Base-by-base conservation (phyloP, 2,113 vertebrate species). In the Clarias macrocephalus region DNA sequence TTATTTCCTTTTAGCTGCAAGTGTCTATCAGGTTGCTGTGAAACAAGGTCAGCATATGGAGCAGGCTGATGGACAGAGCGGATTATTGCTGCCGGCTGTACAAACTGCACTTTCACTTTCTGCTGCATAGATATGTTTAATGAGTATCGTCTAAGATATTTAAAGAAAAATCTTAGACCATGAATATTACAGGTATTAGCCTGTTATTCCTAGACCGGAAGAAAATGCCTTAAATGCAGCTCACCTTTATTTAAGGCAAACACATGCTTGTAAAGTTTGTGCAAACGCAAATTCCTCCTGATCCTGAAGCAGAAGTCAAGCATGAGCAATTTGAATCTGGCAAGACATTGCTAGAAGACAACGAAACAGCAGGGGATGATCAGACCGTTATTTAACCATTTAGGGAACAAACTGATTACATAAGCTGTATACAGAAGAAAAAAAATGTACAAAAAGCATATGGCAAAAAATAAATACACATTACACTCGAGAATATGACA, bases 111-210 rank as follows among this genome's bases (percentile, higher is more conserved):
- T 62, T 81, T 37, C 28, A 60, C 57, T 81, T 62, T 30, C 9
- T 81, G 57, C 79, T 81, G 79, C 37, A 30, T 13, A 33, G 15
- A 30, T 2, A 57, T 57, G n/a, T 80, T 80, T 19, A 54, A 57
- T 80, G 54, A 3, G 8, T 30, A 57, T 18, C 18, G 1, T 80
- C 25, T 30, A 19, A 9, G 52, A 79, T 57, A 30, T 80, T 80
- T 80, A 19, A 80, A 80, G 77, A 59, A 80, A 28, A 80, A 80
- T 79, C 15, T 21, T 25, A 77, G 75, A 80, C 54, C 76, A 57
- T 57, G 60, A 23, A 1, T 57, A 60, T 33, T 57, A 59, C 3
- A 30, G 56, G 19, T 59, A 59, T 80, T 80, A 30, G 28, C 18
- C 16, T 23, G 12, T 18, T 3, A 42, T 4, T 15, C 28, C 8